Evolutionary conservation across 2,113 vertebrate genomes (phyloP), one percentile per base, ranked within the genome.

Genomic region (Noturus placidus): DNA sequence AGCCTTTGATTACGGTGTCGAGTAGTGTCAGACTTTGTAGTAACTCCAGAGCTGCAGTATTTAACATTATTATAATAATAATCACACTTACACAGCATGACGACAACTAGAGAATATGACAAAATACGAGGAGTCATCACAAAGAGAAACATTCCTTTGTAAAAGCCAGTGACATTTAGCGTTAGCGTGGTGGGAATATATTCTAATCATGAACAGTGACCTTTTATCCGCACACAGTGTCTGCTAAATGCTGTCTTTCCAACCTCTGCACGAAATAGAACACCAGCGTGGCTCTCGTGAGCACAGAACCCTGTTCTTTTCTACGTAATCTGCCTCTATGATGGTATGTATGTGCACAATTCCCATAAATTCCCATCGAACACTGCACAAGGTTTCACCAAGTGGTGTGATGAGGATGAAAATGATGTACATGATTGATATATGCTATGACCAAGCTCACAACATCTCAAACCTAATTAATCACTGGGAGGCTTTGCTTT

Each of bases 21-120:
- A 67, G 74, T 74, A 22, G 46, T 61, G 56, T 54, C 50, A 67
- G 77, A 5, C 57, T 30, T 33, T 65, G 35, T 63, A n/a, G 30
- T 7, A 54, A n/a, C 52, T 70, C n/a, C 52, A 7, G 42, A 56
- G 52, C 69, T 81, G 56, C 54, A 59, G 80, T 84, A 84, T 59
- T 87, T 77, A 88, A 57, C 77, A 80, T 90, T 80, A 86, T 86
- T 63, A 46, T 54, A 46, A 42, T 8, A 46, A 46, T 8, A 79
- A 88, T 79, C 11, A 67, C 38, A 81, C 80, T 33, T 79, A 72
- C 84, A n/a, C 65, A 52, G 70, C 61, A n/a, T 10, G 82, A 15
- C 17, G 42, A 46, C 56, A 42, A 17, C 19, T 54, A 50, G 76
- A 87, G 25, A 61, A 38, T 22, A 65, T 54, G 35, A 69, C 27